Evolutionary conservation across 2,888 invertebrate species (phyloP), one percentile per base, ranked within the genome.

Genomic region (Aricia artaxerxes): DNA sequence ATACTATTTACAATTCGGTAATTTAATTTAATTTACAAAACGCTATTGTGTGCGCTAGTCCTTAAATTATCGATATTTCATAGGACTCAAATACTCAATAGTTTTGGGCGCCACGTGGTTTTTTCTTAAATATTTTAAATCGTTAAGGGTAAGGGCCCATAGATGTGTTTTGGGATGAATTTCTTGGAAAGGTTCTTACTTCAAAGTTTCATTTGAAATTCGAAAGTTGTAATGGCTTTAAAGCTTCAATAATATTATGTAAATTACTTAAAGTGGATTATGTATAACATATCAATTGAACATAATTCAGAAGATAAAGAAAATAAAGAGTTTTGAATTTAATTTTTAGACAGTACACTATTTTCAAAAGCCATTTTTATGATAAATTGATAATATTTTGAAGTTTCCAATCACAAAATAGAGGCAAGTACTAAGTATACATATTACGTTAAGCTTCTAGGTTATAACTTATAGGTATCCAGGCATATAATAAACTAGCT

Each of bases 141-240:
- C 0, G 24, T 24, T 24, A 24, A 24, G 53, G 44, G 4, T 53
- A 31, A 7, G 11, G 31, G 53, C 49, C 31, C 75, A 11, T 11
- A 75, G 31, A 75, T 31, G 44, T 35, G 76, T 76, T 24, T 35
- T 53, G 76, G 76, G 76, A 35, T 35, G 6, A 53, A 57, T 53
- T 76, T 76, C 76, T 76, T 76, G 76, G 76, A 76, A 76, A 35
- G 16, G 53, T 24, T 24, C 24, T 35, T 57, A 9, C 76, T 76
- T 49, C 76, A 53, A 75, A 76, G 13, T 38, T 35, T 69, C 35
- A 69, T 35, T 69, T 13, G 69, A 38, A 69, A 69, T 69, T 16
- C 69, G 69, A 69, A 38, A 69, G 69, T 69, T 38, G 13, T 13
- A 5, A 69, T 38, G 35, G 5, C 69, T 69, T 69, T 31, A 7